A percentile compares a stretch with the other conserved stretches of the same genome.
phyloP scores from a whole-genome alignment of 2,797 vertebrate genomes.

The Arctocebus calabarensis region DNA sequence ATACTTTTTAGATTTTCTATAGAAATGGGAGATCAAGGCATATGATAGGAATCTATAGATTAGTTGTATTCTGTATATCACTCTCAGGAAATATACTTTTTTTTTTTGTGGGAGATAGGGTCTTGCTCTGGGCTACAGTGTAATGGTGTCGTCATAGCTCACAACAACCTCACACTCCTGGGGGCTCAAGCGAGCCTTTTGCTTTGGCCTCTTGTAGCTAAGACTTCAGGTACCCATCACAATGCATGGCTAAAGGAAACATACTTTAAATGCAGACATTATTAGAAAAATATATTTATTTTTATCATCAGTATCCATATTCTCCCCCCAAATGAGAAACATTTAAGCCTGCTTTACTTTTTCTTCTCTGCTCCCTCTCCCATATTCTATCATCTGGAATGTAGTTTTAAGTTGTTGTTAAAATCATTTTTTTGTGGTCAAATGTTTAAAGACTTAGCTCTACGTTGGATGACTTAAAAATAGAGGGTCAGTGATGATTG shows the following conservation, averaged over 20 bases:
- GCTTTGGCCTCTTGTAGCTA: not conserved
- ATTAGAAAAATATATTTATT: not conserved
- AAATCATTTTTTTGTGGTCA: not conserved
- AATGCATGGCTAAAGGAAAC: not conserved
- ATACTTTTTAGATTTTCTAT: constrained; percentile 1
- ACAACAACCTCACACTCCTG: not conserved
- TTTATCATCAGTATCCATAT: constrained; percentile 9
- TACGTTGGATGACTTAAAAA: not conserved
- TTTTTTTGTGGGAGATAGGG: not conserved
- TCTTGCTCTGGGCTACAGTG: not conserved
- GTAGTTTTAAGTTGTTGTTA: not conserved
- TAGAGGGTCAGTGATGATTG: not conserved
- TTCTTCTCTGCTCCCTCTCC: not conserved
- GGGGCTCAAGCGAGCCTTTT: not conserved
- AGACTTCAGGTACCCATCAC: not conserved
- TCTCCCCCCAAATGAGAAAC: not conserved
- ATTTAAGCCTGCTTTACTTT: not conserved
- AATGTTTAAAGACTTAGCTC: not conserved
- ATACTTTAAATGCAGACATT: not conserved
- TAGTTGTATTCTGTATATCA: not conserved
- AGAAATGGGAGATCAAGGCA: not conserved
- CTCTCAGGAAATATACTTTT: not conserved
- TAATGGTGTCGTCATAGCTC: not conserved
- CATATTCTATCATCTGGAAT: not conserved
- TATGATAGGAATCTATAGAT: not conserved